Evolutionary conservation across 2,888 invertebrate species (phyloP).

Genomic region (Calephelis perditalis): DNA sequence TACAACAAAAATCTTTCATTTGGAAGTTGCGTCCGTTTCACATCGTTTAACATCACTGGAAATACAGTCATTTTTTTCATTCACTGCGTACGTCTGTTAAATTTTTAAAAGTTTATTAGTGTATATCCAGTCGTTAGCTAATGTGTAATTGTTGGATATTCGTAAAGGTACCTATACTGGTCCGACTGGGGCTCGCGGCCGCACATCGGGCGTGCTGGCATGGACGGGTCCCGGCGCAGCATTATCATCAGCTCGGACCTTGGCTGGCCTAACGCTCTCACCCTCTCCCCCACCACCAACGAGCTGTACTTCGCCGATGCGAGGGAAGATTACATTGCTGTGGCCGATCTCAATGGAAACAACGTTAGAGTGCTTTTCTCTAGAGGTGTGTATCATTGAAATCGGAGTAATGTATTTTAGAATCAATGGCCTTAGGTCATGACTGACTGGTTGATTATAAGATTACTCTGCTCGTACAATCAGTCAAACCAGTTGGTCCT

Average conservation of each 20-base stretch:
- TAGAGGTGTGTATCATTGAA: conserved; percentile 57
- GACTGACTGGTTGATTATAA: too few species aligned
- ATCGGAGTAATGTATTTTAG: too few species aligned
- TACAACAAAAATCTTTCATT: too few species aligned
- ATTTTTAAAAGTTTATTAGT: too few species aligned
- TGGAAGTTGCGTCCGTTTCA: too few species aligned
- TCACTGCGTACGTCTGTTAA: too few species aligned
- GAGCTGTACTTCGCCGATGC: conserved; percentile 95
- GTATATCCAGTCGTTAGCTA: too few species aligned
- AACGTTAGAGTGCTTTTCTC: conserved; percentile 84
- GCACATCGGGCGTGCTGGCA: conserved; percentile 90
- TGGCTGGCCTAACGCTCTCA: conserved; percentile 94
- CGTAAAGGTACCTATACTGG: conserved; percentile 85
- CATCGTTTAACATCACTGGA: too few species aligned
- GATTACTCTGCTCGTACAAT: too few species aligned
- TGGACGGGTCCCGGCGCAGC: conserved; percentile 85
- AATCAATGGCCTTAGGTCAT: too few species aligned
- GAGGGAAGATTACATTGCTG: conserved; percentile 90
- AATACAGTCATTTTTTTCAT: too few species aligned
- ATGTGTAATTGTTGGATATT: conserved; percentile 64
- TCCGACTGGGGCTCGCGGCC: conserved; percentile 91
- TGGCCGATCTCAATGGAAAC: conserved; percentile 88
- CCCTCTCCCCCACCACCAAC: conserved; percentile 83
- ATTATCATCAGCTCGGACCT: conserved; percentile 82
- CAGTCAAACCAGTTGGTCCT: too few species aligned